Conservation (phyloP, 2,113 vertebrate genomes). For the Solea solea region DNA sequence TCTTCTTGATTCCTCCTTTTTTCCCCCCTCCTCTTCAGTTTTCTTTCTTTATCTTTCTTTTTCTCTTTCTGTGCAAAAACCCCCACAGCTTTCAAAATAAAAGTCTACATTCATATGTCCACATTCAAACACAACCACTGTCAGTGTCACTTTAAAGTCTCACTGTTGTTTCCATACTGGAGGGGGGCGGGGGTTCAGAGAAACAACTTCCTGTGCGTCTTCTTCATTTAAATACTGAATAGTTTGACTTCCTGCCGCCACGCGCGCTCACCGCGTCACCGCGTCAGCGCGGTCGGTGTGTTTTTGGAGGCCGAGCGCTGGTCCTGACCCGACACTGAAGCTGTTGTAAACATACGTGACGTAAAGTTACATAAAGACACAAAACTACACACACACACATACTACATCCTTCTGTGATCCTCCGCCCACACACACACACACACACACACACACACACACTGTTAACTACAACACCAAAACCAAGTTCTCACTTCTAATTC, state of each 20-base stretch:
- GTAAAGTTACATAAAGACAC: background rate
- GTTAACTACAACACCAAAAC: conserved; percentile 36
- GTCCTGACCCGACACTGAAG: background rate
- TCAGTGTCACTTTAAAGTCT: too few species aligned
- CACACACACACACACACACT: conserved; percentile 42
- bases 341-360: conserved; percentile 19
- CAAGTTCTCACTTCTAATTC: conserved; percentile 59
- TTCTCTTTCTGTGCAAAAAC: background rate
- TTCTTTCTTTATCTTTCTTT: background rate
- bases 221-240: too few species aligned
- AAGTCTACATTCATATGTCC: too few species aligned
- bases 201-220: too few species aligned
- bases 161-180: too few species aligned
- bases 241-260: too few species aligned
- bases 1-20: conserved; percentile 12
- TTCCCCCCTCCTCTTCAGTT: background rate
- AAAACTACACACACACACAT: background rate
- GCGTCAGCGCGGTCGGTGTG: background rate
- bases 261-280: background rate
- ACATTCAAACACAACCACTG: too few species aligned
- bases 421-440: background rate
- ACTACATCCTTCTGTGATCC: background rate
- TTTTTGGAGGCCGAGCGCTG: background rate
- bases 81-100: too few species aligned
- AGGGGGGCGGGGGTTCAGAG: too few species aligned